Evolutionary conservation across 2,113 vertebrate species (phyloP).

Genomic region (Myiopsitta monachus): DNA sequence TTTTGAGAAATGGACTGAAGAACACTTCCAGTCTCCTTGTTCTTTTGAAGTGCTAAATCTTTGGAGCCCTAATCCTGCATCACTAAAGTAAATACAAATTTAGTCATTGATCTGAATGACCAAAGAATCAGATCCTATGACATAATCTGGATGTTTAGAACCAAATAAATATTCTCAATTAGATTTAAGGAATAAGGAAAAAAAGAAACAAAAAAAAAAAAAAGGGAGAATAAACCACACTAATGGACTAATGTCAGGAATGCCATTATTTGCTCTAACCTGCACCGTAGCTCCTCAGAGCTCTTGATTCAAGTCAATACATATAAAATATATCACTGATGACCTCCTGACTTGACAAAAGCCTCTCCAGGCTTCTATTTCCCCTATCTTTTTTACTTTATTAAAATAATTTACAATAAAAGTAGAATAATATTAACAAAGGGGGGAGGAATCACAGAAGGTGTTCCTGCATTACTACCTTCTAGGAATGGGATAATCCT

Average conservation of each 20-base stretch:
- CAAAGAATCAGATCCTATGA: not conserved
- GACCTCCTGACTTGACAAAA: not conserved
- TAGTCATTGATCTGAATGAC: not conserved
- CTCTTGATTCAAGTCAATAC: not conserved
- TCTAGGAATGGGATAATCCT: not conserved
- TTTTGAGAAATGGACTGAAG: not conserved
- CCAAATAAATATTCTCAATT: accelerated
- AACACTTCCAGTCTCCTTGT: not conserved
- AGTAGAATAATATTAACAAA: not conserved
- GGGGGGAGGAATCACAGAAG: not conserved
- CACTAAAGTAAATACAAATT: not conserved
- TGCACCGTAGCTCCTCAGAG: not conserved
- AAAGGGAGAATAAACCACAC: not conserved
- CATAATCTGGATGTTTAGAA: not conserved
- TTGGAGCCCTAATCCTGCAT: not conserved
- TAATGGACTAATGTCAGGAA: not conserved
- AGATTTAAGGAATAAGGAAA: not conserved
- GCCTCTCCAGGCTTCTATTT: not conserved
- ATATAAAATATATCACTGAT: not conserved
- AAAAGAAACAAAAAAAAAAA: not conserved
- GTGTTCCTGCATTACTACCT: not conserved
- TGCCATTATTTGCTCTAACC: not conserved
- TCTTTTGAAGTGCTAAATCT: not conserved
- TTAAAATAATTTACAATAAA: not conserved
- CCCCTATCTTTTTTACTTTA: not conserved